Percentiles rank a stretch among this genome's conserved stretches.
Conservation (phyloP, 1,140 invertebrate genomes). For the Diachasmimorpha longicaudata region DNA sequence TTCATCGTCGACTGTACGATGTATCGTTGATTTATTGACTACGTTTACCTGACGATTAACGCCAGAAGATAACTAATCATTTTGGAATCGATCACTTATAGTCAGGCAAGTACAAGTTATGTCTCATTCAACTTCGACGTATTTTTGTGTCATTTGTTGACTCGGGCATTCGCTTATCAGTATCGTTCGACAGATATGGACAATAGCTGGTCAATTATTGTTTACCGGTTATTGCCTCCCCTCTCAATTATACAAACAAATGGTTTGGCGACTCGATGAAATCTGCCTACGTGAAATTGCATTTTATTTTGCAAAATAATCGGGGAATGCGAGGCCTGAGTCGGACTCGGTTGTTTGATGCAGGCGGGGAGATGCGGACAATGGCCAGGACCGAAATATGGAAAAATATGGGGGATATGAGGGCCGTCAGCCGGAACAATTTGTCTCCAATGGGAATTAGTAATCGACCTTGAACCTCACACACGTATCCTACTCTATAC, state of each 20-base stretch:
- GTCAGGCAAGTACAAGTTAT: neutral
- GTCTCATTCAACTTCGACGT: neutral
- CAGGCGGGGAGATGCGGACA: neutral
- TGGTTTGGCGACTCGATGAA: neutral
- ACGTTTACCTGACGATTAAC: neutral
- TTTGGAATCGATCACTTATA: neutral
- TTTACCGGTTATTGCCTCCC: neutral
- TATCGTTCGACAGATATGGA: neutral
- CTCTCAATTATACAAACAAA: neutral
- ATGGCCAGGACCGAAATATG: constrained; percentile 13
- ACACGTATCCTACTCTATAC: neutral
- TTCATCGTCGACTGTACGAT: no score
- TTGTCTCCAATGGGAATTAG: constrained; percentile 21
- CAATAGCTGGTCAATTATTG: neutral
- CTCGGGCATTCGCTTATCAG: neutral
- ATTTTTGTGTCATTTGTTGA: neutral
- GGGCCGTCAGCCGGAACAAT: neutral
- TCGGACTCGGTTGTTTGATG: neutral
- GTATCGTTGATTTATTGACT: neutral
- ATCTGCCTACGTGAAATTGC: neutral
- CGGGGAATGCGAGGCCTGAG: neutral
- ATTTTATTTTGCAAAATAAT: constrained; percentile 11
- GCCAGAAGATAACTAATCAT: neutral
- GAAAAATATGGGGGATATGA: neutral
- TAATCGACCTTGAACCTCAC: constrained; percentile 22